Evolutionary conservation across 2,888 invertebrate genomes (phyloP), one percentile per base, ranked within the genome.

Genomic region (Tanypteryx hageni): DNA sequence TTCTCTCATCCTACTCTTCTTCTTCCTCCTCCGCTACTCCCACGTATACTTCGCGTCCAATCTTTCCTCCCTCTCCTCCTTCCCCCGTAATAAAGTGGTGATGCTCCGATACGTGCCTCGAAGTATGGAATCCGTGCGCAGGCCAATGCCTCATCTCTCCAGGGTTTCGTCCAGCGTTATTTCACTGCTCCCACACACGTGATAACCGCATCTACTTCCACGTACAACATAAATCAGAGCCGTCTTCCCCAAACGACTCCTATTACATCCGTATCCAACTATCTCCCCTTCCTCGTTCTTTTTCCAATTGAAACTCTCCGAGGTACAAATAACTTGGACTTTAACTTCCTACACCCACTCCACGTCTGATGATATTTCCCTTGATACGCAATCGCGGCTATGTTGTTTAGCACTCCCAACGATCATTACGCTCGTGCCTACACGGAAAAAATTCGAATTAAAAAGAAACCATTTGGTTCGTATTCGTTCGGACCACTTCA

Each of bases 1-100:
- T n/a, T n/a, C 68, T 14, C 5, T 16, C 64, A 11, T 76, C 44
- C 44, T 44, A 1, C 44, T 44, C 44, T 5, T 13, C 27, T 76
- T 22, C 14, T 76, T 9, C 76, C 27, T 0, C 9, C 22, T 22
- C 0, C 18, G 68, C 22, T 27, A 9, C 27, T 27, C 76, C 27
- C 76, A 76, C 76, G 76, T 76, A 22, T 13, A n/a, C 76, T 1
- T 0, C 13, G 76, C 76, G 27, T 27, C 76, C 68, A n/a, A 68
- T n/a, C 68, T 14, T 64, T 16, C 61, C 22, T 76, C 14, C 11
- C 22, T 22, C 76, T 18, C 3, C n/a, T 16, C 64, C 27, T 22
- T 27, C 11, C 76, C 22, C 76, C 27, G 76, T 76, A 76, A 76
- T 76, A 22, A 76, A 76, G 76, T 76, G 76, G 76, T 76, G 76